phyloP scores from a whole-genome alignment of 2,797 vertebrate genomes.

The Ataeniobius toweri region DNA sequence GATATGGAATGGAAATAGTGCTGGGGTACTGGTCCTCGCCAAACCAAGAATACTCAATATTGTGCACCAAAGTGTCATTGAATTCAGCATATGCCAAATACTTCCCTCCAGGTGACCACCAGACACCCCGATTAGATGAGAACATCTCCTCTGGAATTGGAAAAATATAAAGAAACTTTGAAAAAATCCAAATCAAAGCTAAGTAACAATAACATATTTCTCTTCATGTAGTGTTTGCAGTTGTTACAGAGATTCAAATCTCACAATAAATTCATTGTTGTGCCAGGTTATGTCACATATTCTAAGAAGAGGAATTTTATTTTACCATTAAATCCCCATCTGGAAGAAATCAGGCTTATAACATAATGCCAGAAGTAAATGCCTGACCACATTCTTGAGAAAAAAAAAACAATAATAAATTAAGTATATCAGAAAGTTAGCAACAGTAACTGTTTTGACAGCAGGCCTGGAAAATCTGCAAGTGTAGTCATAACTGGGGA shows the following conservation, averaged over 20 bases:
- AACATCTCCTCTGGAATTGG: conserved; percentile 94
- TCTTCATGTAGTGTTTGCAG: background rate
- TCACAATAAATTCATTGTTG: background rate
- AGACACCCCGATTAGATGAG: conserved; percentile 86
- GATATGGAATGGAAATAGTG: conserved; percentile 90
- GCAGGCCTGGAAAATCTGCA: background rate
- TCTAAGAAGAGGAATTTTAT: background rate
- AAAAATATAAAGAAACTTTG: background rate
- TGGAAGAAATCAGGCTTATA: conserved; percentile 8
- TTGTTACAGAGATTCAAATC: background rate
- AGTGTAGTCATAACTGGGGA: background rate
- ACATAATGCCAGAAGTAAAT: background rate
- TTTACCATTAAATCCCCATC: conserved; percentile 4
- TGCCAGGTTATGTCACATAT: background rate
- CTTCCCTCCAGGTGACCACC: conserved; percentile 93
- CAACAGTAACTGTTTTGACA: background rate
- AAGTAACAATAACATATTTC: background rate
- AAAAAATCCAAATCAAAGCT: background rate
- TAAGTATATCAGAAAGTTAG: background rate
- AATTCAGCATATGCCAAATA: conserved; percentile 91
- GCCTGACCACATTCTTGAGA: background rate
- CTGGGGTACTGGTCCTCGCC: conserved; percentile 90
- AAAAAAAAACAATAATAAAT: background rate
- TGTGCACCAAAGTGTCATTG: conserved; percentile 89
- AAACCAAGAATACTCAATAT: conserved; percentile 93